These are phyloP conservation scores for Anthophora plumipes DNA, from an alignment of 2,888 invertebrate species.

Conservation along the genomic window DNA sequence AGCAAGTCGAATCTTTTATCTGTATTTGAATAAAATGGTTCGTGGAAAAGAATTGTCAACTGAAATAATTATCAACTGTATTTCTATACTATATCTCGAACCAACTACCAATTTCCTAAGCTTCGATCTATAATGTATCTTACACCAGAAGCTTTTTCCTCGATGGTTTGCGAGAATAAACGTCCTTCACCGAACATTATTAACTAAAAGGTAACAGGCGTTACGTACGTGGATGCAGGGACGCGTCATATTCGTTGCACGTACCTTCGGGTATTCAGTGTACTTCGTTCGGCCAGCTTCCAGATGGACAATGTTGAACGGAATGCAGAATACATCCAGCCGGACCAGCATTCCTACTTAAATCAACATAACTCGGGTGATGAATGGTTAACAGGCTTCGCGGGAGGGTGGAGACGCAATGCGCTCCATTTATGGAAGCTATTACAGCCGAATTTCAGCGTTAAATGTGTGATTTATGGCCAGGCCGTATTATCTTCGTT, in stretches of 20 bases:
- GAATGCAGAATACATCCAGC: slow-evolving; percentile 72
- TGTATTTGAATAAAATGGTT: no score
- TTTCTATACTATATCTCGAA: no score
- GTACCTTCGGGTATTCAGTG: slow-evolving; percentile 59
- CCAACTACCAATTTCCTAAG: no score
- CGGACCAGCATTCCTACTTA: slow-evolving; percentile 75
- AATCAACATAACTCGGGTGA: slow-evolving; percentile 78
- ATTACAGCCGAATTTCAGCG: slow-evolving; percentile 74
- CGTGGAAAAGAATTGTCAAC: no score
- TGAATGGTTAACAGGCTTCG: slow-evolving; percentile 74
- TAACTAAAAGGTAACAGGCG: slow-evolving; percentile 50
- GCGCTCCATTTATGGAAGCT: slow-evolving; percentile 75
- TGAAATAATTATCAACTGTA: no score
- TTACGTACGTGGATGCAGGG: slow-evolving; percentile 1
- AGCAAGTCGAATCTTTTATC: no score
- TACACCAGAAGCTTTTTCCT: background rate
- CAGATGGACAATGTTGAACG: slow-evolving; percentile 72
- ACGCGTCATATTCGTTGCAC: slow-evolving; percentile 67
- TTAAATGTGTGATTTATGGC: slow-evolving; percentile 75
- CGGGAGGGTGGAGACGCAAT: slow-evolving; percentile 66
- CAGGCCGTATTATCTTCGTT: slow-evolving; percentile 71
- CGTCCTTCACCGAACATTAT: slow-evolving; percentile 34
- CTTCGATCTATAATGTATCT: no score
- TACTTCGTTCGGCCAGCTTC: slow-evolving; percentile 62
- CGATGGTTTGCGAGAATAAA: background rate